A percentile compares a stretch with the other conserved stretches of the same genome.
Conservation (phyloP, 2,113 vertebrate species). For the Macaca mulatta region DNA sequence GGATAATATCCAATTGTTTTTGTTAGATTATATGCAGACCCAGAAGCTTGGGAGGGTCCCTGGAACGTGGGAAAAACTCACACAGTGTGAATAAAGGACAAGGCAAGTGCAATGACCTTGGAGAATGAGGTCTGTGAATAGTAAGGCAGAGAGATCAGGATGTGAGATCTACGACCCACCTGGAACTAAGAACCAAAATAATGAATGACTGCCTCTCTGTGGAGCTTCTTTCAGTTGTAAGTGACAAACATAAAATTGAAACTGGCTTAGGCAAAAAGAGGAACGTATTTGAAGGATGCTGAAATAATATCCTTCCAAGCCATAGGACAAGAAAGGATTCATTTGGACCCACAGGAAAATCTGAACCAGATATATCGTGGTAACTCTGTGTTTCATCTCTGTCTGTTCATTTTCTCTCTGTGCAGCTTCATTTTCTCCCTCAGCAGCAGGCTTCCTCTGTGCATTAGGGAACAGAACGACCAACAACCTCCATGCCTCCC, state of each 20-base stretch:
- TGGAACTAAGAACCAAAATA: background rate
- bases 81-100: background rate
- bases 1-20: background rate
- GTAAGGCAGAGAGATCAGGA: background rate
- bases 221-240: slow-evolving; percentile 11
- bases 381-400: background rate
- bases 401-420: background rate
- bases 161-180: background rate
- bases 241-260: slow-evolving; percentile 23
- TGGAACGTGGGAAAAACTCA: background rate
- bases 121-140: background rate
- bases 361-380: background rate
- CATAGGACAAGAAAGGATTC: background rate
- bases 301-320: background rate
- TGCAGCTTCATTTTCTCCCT: background rate
- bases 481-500: background rate
- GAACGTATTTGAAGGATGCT: background rate
- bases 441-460: background rate
- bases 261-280: background rate
- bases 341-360: slow-evolving; percentile 15
- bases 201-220: background rate
- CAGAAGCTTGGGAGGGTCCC: background rate
- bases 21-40: background rate
- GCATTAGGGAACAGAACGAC: background rate
- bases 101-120: background rate